Evolutionary conservation across 2,797 vertebrate species (phyloP).

Genomic region (Etheostoma nigrum): DNA sequence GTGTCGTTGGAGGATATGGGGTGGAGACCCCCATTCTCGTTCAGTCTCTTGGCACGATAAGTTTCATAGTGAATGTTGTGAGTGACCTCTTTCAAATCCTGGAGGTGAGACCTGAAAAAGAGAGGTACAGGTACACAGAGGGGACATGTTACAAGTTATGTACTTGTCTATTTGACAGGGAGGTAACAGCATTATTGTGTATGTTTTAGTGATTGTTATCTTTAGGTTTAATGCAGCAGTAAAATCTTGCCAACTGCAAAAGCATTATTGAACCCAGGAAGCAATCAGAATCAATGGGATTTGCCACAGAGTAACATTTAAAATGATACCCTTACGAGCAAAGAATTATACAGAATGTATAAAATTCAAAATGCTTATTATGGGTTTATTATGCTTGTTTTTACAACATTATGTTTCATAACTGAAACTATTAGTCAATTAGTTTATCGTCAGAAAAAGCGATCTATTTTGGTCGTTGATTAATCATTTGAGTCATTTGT

Average conservation of each 20-base stretch:
- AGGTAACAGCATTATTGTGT: neutral
- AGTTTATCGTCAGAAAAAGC: neutral
- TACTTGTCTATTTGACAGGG: neutral
- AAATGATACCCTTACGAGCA: neutral
- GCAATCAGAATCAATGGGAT: neutral
- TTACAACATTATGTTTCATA: neutral
- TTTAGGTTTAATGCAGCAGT: neutral
- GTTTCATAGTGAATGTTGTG: slow-evolving; percentile 99
- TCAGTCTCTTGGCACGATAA: slow-evolving; percentile 96
- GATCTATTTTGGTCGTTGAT: neutral
- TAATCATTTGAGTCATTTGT: neutral
- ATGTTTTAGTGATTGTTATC: neutral
- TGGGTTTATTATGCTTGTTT: neutral
- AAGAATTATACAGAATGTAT: neutral
- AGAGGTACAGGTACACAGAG: neutral
- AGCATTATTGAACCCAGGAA: neutral
- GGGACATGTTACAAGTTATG: neutral
- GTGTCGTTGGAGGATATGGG: slow-evolving; percentile 87
- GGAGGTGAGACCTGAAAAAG: slow-evolving; percentile 92
- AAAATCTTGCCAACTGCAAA: neutral
- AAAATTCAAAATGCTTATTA: neutral
- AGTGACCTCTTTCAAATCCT: slow-evolving; percentile 98
- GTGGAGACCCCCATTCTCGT: slow-evolving; percentile 95
- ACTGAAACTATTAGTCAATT: neutral
- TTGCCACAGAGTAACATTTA: neutral